phyloP scores from a whole-genome alignment of 2,797 vertebrate genomes.

The Notamacropus eugenii region DNA sequence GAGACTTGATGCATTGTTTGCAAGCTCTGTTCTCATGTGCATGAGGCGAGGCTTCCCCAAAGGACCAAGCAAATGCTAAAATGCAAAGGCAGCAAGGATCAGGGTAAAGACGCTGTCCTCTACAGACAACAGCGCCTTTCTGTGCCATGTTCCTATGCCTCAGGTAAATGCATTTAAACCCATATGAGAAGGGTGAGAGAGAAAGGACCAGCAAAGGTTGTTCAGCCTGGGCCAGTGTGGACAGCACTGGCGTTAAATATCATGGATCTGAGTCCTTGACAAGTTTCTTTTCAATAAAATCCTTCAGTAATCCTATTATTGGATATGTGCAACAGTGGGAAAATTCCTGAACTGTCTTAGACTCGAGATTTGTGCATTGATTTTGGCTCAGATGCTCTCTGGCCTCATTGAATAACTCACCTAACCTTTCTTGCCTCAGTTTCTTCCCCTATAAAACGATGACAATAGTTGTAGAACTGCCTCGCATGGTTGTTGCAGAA shows the following conservation, averaged over 20 bases:
- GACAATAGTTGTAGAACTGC: background rate
- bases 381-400: background rate
- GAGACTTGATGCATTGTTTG: background rate
- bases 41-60: background rate
- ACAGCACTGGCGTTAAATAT: fast-evolving
- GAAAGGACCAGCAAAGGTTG: background rate
- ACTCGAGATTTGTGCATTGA: background rate
- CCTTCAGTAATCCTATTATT: fast-evolving
- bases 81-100: background rate
- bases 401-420: background rate
- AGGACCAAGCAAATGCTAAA: background rate
- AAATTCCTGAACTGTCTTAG: background rate
- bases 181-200: background rate
- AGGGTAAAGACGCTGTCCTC: background rate
- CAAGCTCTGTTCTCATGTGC: background rate
- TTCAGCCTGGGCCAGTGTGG: background rate
- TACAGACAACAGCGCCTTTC: background rate
- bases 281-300: background rate
- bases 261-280: background rate
- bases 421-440: background rate
- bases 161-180: background rate
- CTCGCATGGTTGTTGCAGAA: background rate
- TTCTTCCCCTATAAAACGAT: background rate
- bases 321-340: background rate
- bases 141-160: background rate